phyloP scores from a whole-genome alignment of 2,797 vertebrate species.

The Coracias cyanogaster region DNA sequence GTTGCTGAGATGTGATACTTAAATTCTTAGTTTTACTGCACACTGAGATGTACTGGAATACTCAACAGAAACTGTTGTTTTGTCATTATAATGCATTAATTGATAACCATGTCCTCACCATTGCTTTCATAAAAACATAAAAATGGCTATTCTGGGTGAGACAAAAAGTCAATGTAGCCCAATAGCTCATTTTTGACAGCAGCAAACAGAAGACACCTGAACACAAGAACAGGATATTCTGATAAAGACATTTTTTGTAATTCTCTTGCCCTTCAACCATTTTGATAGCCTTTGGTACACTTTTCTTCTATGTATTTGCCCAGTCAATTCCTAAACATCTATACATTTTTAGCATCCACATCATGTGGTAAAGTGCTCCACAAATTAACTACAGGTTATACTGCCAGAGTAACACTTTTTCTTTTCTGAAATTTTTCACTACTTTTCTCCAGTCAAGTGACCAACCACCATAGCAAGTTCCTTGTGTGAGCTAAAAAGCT shows the following conservation, averaged over 20 bases:
- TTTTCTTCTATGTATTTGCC: background rate
- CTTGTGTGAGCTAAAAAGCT: background rate
- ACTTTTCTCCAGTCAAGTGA: background rate
- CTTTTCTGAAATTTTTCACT: background rate
- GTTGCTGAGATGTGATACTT: background rate
- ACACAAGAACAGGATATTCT: background rate
- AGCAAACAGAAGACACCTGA: background rate
- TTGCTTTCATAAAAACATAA: background rate
- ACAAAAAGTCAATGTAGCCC: background rate
- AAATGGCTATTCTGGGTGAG: background rate
- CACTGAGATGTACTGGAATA: background rate
- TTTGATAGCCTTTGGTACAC: background rate
- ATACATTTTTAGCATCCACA: background rate
- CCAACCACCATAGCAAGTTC: background rate
- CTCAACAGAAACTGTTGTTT: background rate
- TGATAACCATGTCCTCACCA: background rate
- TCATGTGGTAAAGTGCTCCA: background rate
- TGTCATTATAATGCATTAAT: background rate
- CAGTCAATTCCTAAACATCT: background rate
- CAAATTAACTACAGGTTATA: background rate
- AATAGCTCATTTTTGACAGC: background rate
- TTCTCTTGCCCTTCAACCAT: background rate
- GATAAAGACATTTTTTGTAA: background rate
- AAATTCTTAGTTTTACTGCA: background rate
- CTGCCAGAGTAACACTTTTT: background rate